These are phyloP conservation scores for Mongoloraphidia duomilia DNA, from an alignment of 2,888 invertebrate genomes.

Conservation along the genomic window DNA sequence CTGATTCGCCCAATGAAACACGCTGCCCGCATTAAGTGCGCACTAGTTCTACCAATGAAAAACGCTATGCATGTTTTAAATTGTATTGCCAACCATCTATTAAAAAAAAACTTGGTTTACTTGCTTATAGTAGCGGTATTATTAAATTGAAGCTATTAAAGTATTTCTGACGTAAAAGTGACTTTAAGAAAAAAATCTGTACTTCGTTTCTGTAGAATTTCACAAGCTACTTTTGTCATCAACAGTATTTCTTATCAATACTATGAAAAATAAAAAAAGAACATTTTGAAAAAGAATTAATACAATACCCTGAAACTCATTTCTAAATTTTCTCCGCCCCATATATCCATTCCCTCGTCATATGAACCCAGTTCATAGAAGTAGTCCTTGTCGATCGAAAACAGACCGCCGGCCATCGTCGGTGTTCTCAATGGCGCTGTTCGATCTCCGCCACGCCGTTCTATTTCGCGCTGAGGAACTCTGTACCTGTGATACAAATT, in stretches of 20 bases:
- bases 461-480: slow-evolving; percentile 94
- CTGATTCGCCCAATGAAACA: too few species aligned
- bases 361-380: slow-evolving; percentile 97
- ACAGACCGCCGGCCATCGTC: slow-evolving; percentile 96
- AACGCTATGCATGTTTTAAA: too few species aligned
- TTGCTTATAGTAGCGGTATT: too few species aligned
- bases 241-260: neutral
- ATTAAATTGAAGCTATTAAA: too few species aligned
- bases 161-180: neutral
- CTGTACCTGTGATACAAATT: slow-evolving; percentile 56
- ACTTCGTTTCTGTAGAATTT: slow-evolving; percentile 19
- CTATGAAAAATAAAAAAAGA: neutral
- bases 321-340: slow-evolving; percentile 94
- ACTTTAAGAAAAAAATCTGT: neutral
- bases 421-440: slow-evolving; percentile 88
- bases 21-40: too few species aligned
- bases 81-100: too few species aligned
- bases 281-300: neutral
- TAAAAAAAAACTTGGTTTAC: too few species aligned
- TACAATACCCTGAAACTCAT: slow-evolving; percentile 80
- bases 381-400: slow-evolving; percentile 88
- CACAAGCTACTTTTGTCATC: too few species aligned
- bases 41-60: too few species aligned
- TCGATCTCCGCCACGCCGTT: slow-evolving; percentile 80
- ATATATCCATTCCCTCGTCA: slow-evolving; percentile 99